phyloP scores from a whole-genome alignment of 2,888 invertebrate species.

The Sympetrum striolatum region DNA sequence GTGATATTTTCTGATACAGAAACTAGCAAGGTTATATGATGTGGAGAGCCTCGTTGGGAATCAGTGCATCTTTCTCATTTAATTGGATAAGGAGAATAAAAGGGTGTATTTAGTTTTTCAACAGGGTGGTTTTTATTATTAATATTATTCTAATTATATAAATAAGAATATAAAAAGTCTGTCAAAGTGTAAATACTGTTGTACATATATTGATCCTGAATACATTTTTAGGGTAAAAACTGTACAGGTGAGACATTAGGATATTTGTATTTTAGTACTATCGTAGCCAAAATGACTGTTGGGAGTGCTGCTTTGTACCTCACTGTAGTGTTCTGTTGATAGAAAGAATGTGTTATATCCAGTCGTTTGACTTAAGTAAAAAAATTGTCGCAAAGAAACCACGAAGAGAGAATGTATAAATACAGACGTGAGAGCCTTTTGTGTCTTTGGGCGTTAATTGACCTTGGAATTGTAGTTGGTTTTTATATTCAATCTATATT shows the following conservation, averaged over 20 bases:
- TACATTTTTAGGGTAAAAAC: constrained; percentile 42
- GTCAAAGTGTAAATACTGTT: constrained; percentile 44
- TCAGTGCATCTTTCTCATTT: constrained; percentile 45
- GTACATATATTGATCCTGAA: constrained; percentile 44
- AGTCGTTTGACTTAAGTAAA: constrained; percentile 44
- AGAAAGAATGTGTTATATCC: constrained; percentile 45
- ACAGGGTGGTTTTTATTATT: constrained; percentile 44
- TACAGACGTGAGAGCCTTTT: constrained; percentile 38
- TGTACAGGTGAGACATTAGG: constrained; percentile 45
- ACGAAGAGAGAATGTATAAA: constrained; percentile 32
- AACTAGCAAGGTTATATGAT: constrained; percentile 44
- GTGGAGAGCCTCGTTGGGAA: constrained; percentile 44
- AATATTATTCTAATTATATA: constrained; percentile 42
- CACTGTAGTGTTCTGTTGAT: constrained; percentile 46
- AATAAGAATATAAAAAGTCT: constrained; percentile 44
- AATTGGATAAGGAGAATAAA: constrained; percentile 41
- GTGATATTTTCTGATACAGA: constrained; percentile 46
- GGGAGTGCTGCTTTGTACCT: constrained; percentile 45
- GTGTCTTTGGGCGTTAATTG: constrained; percentile 44
- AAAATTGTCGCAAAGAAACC: constrained; percentile 15
- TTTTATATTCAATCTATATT: constrained; percentile 46
- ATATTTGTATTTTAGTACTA: constrained; percentile 46
- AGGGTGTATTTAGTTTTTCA: constrained; percentile 45
- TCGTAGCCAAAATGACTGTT: constrained; percentile 44
- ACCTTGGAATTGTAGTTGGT: constrained; percentile 44